phyloP scores from a whole-genome alignment of 2,888 invertebrate species.

The Drosophila histrio region DNA sequence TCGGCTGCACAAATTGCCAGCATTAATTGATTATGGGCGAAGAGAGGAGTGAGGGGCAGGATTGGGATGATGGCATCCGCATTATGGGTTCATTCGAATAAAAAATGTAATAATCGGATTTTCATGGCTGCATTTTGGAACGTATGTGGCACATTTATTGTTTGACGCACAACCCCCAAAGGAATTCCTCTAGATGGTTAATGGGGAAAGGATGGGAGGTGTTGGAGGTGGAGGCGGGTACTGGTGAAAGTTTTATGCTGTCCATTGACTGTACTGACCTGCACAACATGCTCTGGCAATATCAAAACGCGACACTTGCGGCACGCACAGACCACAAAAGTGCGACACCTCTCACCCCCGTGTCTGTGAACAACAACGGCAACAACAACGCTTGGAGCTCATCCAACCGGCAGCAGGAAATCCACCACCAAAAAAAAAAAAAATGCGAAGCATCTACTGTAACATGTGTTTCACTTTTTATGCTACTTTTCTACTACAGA shows the following conservation, averaged over 20 bases:
- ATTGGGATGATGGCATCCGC: constrained; percentile 22
- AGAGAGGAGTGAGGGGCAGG: neutral
- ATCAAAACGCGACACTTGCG: constrained; percentile 59
- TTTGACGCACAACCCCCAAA: constrained; percentile 42
- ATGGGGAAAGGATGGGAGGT: too few relatives aligned
- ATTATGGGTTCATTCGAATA: constrained; percentile 27
- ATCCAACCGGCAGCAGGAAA: constrained; percentile 33
- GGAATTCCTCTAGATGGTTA: constrained; percentile 9
- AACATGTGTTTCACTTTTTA: constrained; percentile 63
- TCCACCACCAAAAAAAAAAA: constrained; percentile 59
- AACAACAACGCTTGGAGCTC: neutral
- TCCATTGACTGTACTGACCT: constrained; percentile 50
- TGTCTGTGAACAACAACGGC: neutral
- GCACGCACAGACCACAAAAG: constrained; percentile 54
- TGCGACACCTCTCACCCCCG: constrained; percentile 24
- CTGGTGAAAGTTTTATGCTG: constrained; percentile 44
- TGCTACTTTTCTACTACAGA: constrained; percentile 19
- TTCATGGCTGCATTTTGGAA: constrained; percentile 68
- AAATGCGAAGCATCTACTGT: constrained; percentile 19
- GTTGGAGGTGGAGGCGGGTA: neutral
- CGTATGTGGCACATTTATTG: constrained; percentile 70
- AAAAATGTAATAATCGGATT: constrained; percentile 75
- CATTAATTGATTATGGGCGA: constrained; percentile 72
- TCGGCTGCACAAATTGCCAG: constrained; percentile 76
- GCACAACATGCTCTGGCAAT: constrained; percentile 42